Evolutionary conservation across 2,797 vertebrate genomes (phyloP).

Genomic region (Morelia viridis): DNA sequence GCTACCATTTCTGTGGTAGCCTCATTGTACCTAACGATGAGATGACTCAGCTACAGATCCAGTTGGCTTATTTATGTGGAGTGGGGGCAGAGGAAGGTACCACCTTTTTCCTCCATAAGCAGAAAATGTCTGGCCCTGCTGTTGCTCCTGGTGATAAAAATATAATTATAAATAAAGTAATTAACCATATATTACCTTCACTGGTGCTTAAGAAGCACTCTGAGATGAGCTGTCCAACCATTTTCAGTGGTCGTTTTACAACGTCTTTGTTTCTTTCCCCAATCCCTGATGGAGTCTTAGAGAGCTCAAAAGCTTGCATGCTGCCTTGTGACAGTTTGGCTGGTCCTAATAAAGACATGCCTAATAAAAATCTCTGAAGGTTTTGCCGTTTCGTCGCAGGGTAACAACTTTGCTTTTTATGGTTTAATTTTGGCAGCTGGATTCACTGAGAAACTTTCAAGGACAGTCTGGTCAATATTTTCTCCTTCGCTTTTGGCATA

Average conservation of each 20-base stretch:
- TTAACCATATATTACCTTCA: not conserved
- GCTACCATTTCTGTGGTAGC: not conserved
- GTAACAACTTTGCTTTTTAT: not conserved
- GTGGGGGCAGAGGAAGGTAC: too few relatives aligned
- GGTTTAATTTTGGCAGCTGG: not conserved
- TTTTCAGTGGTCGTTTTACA: not conserved
- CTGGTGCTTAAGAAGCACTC: not conserved
- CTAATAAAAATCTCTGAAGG: not conserved
- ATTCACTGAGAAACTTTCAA: not conserved
- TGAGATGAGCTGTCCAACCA: not conserved
- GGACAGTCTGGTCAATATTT: not conserved
- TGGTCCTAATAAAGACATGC: not conserved
- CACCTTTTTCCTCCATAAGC: not conserved
- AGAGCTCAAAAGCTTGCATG: not conserved
- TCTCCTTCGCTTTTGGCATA: not conserved
- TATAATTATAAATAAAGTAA: not conserved
- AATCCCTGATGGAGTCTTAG: not conserved
- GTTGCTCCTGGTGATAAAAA: not conserved
- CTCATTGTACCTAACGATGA: not conserved
- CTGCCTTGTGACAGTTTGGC: not conserved
- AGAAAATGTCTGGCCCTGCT: not conserved
- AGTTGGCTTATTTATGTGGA: not conserved
- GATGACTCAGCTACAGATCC: not conserved
- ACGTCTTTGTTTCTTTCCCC: not conserved
- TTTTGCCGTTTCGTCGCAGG: not conserved